These are phyloP conservation scores for Diabrotica undecimpunctata DNA, from an alignment of 1,140 invertebrate species.

Conservation along the genomic window DNA sequence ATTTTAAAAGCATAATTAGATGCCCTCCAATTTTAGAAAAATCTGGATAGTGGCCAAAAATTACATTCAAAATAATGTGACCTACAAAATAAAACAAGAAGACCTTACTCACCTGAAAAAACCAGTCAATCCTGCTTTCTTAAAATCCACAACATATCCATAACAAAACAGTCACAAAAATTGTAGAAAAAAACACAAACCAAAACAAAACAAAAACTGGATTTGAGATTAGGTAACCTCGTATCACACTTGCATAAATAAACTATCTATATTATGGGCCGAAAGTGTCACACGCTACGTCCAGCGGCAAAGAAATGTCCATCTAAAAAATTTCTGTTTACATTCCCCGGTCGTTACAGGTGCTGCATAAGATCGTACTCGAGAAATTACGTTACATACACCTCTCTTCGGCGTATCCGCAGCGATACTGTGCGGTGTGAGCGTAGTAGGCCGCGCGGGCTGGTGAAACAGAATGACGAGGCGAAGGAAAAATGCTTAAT, in stretches of 20 bases:
- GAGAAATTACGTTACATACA: not conserved
- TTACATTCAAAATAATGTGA: not conserved
- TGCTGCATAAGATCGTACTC: not conserved
- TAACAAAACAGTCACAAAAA: constrained; percentile 1
- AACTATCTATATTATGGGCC: not conserved
- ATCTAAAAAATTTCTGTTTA: not conserved
- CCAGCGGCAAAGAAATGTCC: not conserved
- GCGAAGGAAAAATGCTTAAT: not conserved
- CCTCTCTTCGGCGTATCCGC: not conserved
- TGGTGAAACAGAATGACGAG: not conserved
- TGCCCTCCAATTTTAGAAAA: not conserved
- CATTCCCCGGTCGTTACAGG: not conserved
- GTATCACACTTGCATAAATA: not conserved
- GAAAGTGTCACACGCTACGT: not conserved
- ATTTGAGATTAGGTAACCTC: not conserved
- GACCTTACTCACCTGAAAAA: not conserved
- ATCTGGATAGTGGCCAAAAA: not conserved
- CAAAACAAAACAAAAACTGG: not conserved
- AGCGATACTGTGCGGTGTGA: not conserved
- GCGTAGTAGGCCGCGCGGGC: not conserved
- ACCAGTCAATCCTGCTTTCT: not conserved
- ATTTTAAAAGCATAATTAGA: not conserved
- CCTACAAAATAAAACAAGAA: not conserved
- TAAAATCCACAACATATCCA: not conserved
- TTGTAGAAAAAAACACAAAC: not conserved